These are phyloP conservation scores for Vireo griseus DNA, from an alignment of 2,797 vertebrate genomes.

Conservation along the genomic window DNA sequence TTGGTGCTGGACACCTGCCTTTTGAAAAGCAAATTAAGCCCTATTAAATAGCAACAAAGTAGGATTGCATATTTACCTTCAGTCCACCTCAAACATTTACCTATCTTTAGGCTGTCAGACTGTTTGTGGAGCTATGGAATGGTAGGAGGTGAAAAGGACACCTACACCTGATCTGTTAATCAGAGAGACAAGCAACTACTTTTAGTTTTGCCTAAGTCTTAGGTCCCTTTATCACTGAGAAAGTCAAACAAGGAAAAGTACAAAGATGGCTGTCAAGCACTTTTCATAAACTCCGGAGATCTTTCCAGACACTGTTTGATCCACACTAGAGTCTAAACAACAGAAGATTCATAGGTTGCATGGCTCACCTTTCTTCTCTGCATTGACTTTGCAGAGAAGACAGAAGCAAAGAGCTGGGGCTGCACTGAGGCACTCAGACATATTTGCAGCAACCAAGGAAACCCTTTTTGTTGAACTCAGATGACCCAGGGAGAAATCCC, in stretches of 20 bases:
- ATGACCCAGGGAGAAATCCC: not conserved
- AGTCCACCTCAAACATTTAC: not conserved
- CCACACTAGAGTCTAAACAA: not conserved
- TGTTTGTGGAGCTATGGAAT: not conserved
- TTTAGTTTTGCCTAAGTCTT: not conserved
- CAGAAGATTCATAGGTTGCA: not conserved
- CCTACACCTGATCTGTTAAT: not conserved
- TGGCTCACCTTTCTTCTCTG: not conserved
- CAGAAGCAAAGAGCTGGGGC: not conserved
- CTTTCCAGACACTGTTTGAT: not conserved
- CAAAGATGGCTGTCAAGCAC: not conserved
- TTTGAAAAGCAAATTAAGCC: not conserved
- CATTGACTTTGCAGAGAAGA: not conserved
- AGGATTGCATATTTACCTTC: not conserved
- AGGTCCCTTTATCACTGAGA: not conserved
- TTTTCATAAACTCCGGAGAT: not conserved
- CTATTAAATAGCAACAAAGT: not conserved
- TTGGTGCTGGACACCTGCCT: not conserved
- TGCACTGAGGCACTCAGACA: not conserved
- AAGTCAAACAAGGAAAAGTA: not conserved
- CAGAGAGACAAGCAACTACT: not conserved
- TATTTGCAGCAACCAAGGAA: not conserved
- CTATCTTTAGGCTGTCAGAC: not conserved
- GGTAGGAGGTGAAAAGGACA: not conserved
- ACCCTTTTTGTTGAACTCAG: not conserved